phyloP scores from a whole-genome alignment of 2,888 invertebrate species.

The Mesoligia furuncula region DNA sequence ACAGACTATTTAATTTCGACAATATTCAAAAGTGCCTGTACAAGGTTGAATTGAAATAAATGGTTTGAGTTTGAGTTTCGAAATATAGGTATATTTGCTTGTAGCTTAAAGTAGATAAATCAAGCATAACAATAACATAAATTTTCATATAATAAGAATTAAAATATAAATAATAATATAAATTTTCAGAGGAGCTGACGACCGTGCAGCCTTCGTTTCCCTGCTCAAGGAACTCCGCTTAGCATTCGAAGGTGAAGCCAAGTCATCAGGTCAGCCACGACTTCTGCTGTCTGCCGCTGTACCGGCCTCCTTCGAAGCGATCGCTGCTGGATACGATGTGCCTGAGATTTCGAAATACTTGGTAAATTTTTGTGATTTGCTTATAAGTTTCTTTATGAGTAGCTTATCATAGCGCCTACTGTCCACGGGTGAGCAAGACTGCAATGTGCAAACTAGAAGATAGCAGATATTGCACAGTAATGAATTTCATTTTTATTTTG shows the following conservation, averaged over 20 bases:
- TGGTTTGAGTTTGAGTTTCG: too few relatives aligned
- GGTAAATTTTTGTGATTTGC: slow-evolving; percentile 71
- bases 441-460: neutral
- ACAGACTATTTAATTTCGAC: too few relatives aligned
- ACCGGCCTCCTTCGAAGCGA: slow-evolving; percentile 97
- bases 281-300: slow-evolving; percentile 96
- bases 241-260: slow-evolving; percentile 98
- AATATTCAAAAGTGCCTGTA: too few relatives aligned
- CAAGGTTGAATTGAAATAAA: too few relatives aligned
- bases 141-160: slow-evolving; percentile 71
- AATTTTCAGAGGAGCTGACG: slow-evolving; percentile 94
- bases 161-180: too few relatives aligned
- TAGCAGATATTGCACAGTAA: neutral
- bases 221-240: slow-evolving; percentile 96
- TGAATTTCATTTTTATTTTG: neutral
- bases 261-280: slow-evolving; percentile 95
- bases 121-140: neutral
- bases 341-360: slow-evolving; percentile 98
- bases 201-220: slow-evolving; percentile 95
- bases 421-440: neutral
- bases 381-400: neutral
- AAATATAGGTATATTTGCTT: neutral
- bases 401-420: neutral
- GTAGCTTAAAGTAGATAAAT: neutral
- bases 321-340: slow-evolving; percentile 98